Conservation (phyloP, 2,888 invertebrate genomes). For the Thalpophila matura region DNA sequence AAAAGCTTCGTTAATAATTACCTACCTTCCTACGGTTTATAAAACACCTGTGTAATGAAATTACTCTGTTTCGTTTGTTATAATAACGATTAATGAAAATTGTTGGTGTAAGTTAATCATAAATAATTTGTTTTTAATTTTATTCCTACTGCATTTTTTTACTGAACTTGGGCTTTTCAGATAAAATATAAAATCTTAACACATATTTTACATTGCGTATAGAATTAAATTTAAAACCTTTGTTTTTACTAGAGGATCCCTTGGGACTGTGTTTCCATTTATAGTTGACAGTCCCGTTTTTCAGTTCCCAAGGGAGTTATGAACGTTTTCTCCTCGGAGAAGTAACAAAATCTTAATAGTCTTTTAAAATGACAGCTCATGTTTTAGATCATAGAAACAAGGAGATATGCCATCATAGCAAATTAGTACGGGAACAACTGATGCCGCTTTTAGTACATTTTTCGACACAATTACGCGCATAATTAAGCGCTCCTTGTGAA, state of each 20-base stretch:
- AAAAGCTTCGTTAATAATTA: conserved; percentile 38
- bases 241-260: background rate
- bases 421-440: too few species aligned
- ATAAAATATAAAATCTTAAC: too few species aligned
- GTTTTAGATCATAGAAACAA: too few species aligned
- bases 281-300: conserved; percentile 15
- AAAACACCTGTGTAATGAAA: conserved; percentile 26
- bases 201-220: too few species aligned
- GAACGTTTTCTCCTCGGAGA: conserved; percentile 5
- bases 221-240: too few species aligned
- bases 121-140: background rate
- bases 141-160: background rate
- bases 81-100: conserved; percentile 9
- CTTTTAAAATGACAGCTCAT: too few species aligned
- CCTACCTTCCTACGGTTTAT: background rate
- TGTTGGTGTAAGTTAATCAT: background rate
- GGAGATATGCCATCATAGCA: too few species aligned
- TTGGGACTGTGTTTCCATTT: conserved; percentile 4
- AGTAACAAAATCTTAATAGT: too few species aligned
- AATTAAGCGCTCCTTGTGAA: too few species aligned
- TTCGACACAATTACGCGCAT: too few species aligned
- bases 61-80: conserved; percentile 8
- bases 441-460: too few species aligned
- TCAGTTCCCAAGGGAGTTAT: conserved; percentile 20
- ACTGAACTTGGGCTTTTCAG: background rate